Percentiles rank a stretch among this genome's conserved stretches.
These are phyloP conservation scores for Bolinopsis microptera DNA, from an alignment of 37 sponge, comb jelly and placozoan genomes.

Conservation along the genomic window DNA sequence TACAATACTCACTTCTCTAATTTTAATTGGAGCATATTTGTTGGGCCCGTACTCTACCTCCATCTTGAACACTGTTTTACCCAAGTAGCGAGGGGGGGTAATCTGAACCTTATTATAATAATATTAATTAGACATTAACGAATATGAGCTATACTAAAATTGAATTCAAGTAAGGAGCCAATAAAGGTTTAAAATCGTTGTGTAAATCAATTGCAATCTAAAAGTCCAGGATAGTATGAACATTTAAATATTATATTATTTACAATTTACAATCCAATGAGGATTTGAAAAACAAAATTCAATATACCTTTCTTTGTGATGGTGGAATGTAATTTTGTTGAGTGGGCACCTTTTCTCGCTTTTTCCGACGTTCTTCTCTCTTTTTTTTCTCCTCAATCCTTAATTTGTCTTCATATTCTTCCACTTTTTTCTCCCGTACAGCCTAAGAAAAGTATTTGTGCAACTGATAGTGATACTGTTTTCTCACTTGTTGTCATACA, in stretches of 20 bases:
- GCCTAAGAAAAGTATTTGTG: too few relatives aligned
- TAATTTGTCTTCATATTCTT: background rate
- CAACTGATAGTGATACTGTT: too few relatives aligned
- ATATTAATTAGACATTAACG: too few relatives aligned
- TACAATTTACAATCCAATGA: background rate
- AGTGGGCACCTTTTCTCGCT: constrained; percentile 30
- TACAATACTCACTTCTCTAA: constrained; percentile 45
- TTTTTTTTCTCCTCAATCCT: background rate
- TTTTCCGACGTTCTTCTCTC: constrained; percentile 16
- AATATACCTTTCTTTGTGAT: constrained; percentile 34
- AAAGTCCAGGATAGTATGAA: too few relatives aligned
- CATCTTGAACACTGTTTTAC: constrained; percentile 26
- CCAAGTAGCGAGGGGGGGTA: constrained; percentile 28
- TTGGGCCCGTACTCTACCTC: constrained; percentile 4
- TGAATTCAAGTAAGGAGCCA: too few relatives aligned
- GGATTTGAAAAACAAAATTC: too few relatives aligned
- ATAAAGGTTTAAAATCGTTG: background rate
- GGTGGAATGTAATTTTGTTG: constrained; percentile 26
- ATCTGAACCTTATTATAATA: background rate
- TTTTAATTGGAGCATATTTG: constrained; percentile 37
- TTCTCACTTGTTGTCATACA: too few relatives aligned
- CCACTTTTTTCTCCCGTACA: background rate
- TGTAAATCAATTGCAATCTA: too few relatives aligned
- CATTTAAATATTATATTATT: too few relatives aligned
- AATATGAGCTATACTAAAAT: too few relatives aligned